These are phyloP conservation scores for Anarrhichthys ocellatus DNA, from an alignment of 2,113 vertebrate species.

Conservation along the genomic window DNA sequence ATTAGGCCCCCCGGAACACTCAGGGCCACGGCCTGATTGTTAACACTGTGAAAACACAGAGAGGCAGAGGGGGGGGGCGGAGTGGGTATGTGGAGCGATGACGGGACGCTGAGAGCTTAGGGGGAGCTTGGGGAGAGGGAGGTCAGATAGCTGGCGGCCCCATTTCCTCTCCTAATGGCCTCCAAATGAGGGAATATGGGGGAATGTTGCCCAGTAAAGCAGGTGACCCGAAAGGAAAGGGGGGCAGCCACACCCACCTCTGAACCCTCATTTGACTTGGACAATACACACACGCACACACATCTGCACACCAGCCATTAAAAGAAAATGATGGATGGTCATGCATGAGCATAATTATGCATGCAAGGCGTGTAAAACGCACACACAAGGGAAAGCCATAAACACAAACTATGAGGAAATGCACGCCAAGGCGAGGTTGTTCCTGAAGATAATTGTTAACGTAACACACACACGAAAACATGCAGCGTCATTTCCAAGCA, in stretches of 20 bases:
- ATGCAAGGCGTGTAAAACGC: conserved; percentile 21
- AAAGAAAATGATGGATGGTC: conserved; percentile 50
- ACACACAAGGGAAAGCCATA: conserved; percentile 42
- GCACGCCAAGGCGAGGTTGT: conserved; percentile 18
- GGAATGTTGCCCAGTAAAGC: conserved; percentile 75
- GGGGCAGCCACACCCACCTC: conserved; percentile 54
- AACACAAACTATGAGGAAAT: conserved; percentile 57
- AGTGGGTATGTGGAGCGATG: conserved; percentile 46
- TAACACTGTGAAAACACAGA: conserved; percentile 79
- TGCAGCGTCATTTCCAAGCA: conserved; percentile 57
- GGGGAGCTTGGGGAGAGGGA: conserved; percentile 39
- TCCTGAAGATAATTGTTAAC: conserved; percentile 37
- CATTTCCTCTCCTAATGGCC: conserved; percentile 84
- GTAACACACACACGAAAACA: conserved; percentile 42
- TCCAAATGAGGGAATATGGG: conserved; percentile 75
- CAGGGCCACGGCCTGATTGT: conserved; percentile 81
- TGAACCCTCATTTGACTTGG: conserved; percentile 22
- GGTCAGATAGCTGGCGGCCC: conserved; percentile 75
- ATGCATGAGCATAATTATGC: conserved; percentile 43
- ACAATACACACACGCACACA: conserved; percentile 31
- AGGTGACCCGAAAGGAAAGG: conserved; percentile 72
- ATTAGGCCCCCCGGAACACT: conserved; percentile 81
- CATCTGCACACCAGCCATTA: conserved; percentile 50
- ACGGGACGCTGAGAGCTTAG: conserved; percentile 55
- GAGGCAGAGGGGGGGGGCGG: conserved; percentile 18